Percentiles rank a stretch among this genome's conserved stretches.
Conservation (phyloP, 1,140 invertebrate species). For the Pseudoatta argentina region DNA sequence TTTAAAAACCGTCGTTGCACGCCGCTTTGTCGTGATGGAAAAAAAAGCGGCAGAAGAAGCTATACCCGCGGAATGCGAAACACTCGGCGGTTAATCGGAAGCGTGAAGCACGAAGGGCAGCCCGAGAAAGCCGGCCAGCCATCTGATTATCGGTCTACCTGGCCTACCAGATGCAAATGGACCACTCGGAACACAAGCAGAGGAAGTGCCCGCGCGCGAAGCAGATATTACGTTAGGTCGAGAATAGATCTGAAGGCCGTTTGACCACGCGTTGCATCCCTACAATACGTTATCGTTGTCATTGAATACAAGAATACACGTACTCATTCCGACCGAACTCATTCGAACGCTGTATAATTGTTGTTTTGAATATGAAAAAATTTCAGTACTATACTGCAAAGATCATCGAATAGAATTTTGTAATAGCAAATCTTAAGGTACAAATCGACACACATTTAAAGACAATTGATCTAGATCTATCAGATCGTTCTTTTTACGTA, state of each 20-base stretch:
- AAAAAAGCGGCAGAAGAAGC: slow-evolving; percentile 48
- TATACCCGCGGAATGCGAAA: slow-evolving; percentile 62
- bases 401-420: not conserved
- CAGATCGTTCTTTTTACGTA: not conserved
- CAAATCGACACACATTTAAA: not conserved
- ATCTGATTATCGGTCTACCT: slow-evolving; percentile 70
- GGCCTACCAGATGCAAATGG: slow-evolving; percentile 64
- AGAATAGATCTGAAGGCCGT: slow-evolving; percentile 74
- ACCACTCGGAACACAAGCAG: slow-evolving; percentile 37
- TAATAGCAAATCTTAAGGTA: not conserved
- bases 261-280: slow-evolving; percentile 44
- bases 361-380: slow-evolving; percentile 18
- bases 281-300: slow-evolving; percentile 8
- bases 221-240: slow-evolving; percentile 68
- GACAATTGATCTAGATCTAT: not conserved
- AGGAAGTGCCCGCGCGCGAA: slow-evolving; percentile 42
- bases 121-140: slow-evolving; percentile 52
- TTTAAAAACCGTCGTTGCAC: slow-evolving; percentile 20
- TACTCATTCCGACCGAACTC: slow-evolving; percentile 17
- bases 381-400: not conserved
- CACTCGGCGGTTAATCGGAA: slow-evolving; percentile 58
- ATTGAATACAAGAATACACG: not conserved
- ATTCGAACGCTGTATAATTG: slow-evolving; percentile 1
- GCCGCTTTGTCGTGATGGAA: not conserved
- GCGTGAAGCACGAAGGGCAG: slow-evolving; percentile 58